These are phyloP conservation scores for Euthynnus affinis DNA, from an alignment of 2,797 vertebrate genomes.

Conservation along the genomic window DNA sequence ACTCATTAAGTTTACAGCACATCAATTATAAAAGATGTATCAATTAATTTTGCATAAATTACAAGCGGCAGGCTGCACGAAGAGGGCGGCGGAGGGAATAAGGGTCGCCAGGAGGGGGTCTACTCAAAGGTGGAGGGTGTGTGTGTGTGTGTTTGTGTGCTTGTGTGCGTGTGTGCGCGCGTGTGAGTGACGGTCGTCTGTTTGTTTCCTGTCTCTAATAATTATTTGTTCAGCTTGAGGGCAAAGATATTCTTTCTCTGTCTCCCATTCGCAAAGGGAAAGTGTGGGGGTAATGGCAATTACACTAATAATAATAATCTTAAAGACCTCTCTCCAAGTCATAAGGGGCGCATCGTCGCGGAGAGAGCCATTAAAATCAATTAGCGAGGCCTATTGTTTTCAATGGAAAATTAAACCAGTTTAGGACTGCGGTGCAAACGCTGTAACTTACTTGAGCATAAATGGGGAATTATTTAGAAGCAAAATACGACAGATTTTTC, in stretches of 20 bases:
- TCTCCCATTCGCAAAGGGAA: constrained; percentile 87
- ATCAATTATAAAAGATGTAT: constrained; percentile 99
- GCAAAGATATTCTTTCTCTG: constrained; percentile 91
- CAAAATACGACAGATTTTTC: constrained; percentile 87
- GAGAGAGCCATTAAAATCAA: constrained; percentile 99
- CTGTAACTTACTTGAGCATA: constrained; percentile 81
- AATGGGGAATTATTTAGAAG: constrained; percentile 94
- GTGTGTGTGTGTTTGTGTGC: constrained; percentile 10
- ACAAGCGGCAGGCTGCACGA: constrained; percentile 90
- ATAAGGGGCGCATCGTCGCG: constrained; percentile 96
- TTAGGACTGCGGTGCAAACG: constrained; percentile 83
- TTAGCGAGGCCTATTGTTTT: constrained; percentile 93
- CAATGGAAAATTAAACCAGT: constrained; percentile 93
- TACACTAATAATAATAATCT: constrained; percentile 94
- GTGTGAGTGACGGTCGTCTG: constrained; percentile 89
- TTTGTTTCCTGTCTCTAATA: constrained; percentile 98
- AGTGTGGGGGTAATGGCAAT: constrained; percentile 91
- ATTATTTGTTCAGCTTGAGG: constrained; percentile 99
- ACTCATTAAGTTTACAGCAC: constrained; percentile 99
- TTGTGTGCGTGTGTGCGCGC: neutral
- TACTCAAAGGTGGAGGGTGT: constrained; percentile 72
- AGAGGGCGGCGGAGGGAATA: constrained; percentile 88
- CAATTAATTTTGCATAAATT: constrained; percentile 99
- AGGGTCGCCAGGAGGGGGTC: constrained; percentile 89
- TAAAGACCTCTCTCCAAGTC: constrained; percentile 99